Conservation (phyloP, 1,140 invertebrate species). For the Spodoptera frugiperda region DNA sequence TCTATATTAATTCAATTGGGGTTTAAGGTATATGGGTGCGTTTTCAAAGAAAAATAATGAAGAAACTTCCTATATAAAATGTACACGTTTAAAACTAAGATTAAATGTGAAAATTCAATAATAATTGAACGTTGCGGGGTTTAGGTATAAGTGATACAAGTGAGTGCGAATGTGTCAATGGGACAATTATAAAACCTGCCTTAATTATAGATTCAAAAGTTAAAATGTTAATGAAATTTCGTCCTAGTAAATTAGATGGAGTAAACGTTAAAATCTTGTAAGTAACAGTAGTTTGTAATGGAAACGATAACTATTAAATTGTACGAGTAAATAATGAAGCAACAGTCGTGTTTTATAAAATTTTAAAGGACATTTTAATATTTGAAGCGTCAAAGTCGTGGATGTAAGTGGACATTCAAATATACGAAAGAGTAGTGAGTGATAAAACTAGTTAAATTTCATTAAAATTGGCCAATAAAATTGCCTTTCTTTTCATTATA, state of each 20-base stretch:
- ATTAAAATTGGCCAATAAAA: conserved; percentile 65
- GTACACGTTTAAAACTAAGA: conserved; percentile 14
- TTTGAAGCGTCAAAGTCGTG: not conserved
- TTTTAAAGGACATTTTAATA: conserved; percentile 17
- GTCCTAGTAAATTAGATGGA: conserved; percentile 21
- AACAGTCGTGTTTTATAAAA: conserved; percentile 22
- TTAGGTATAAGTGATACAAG: not conserved
- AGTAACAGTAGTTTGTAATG: conserved; percentile 5
- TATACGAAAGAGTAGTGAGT: conserved; percentile 28
- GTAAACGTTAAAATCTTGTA: conserved; percentile 14
- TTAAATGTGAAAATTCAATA: conserved; percentile 13
- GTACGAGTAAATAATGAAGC: not conserved
- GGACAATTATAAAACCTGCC: conserved; percentile 39
- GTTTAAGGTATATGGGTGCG: not conserved
- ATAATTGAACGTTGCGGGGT: not conserved
- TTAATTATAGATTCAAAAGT: conserved; percentile 30
- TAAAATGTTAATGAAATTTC: conserved; percentile 18
- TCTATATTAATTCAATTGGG: not conserved
- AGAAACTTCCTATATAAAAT: conserved; percentile 46
- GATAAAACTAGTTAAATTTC: conserved; percentile 22
- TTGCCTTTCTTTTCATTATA: conserved; percentile 61
- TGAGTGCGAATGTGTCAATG: conserved; percentile 1
- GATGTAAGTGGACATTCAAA: conserved; percentile 7
- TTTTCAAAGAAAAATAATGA: conserved; percentile 1
- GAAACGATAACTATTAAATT: not conserved